Percentiles rank a stretch among this genome's conserved stretches.
These are phyloP conservation scores for Leptopterna dolabrata DNA, from an alignment of 2,888 invertebrate species.

Conservation along the genomic window DNA sequence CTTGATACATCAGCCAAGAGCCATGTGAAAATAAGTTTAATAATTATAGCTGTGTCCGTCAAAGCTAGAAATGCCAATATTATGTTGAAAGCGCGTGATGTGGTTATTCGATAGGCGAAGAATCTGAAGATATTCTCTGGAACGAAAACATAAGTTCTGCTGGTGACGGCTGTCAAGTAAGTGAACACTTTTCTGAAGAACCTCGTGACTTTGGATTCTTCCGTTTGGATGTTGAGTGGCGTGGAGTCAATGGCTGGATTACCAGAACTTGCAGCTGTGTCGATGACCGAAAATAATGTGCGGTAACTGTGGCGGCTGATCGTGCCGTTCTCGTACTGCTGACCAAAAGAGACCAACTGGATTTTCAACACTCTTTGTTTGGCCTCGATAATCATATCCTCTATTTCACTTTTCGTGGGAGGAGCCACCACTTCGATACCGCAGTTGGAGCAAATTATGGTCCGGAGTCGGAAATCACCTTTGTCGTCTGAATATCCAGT, in stretches of 20 bases:
- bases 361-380: constrained; percentile 47
- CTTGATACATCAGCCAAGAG: not conserved
- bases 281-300: constrained; percentile 9
- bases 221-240: constrained; percentile 6
- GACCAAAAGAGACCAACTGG: constrained; percentile 28
- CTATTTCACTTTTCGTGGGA: constrained; percentile 39
- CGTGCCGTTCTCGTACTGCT: constrained; percentile 39
- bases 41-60: constrained; percentile 10
- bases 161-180: constrained; percentile 15
- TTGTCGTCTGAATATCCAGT: constrained; percentile 33
- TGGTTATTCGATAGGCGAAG: not conserved
- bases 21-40: not conserved
- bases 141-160: not conserved
- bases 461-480: constrained; percentile 21
- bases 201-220: constrained; percentile 14
- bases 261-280: constrained; percentile 1
- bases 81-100: constrained; percentile 26
- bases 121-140: constrained; percentile 21
- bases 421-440: constrained; percentile 27
- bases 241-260: constrained; percentile 18
- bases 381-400: constrained; percentile 43
- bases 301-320: constrained; percentile 27
- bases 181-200: constrained; percentile 9
- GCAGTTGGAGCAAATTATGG: constrained; percentile 25
- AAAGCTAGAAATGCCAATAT: constrained; percentile 1